Conservation (phyloP, 92 coral and sea anemone species). For the Porites lobata region DNA sequence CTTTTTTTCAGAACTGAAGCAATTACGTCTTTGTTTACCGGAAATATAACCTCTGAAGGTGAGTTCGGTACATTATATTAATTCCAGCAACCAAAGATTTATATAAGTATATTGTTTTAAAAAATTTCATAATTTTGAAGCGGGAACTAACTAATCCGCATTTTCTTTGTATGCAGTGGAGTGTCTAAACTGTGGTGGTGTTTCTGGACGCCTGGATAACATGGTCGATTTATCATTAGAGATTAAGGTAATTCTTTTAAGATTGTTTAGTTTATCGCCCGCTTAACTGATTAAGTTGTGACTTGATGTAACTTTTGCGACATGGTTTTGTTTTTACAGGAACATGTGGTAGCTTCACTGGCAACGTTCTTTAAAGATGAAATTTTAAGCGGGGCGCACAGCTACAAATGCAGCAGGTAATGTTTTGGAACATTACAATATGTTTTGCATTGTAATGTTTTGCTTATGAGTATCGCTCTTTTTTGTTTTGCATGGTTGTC, state of each 20-base stretch:
- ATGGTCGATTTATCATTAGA: neutral
- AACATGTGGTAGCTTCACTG: neutral
- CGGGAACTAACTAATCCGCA: too few relatives aligned
- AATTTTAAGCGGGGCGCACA: neutral
- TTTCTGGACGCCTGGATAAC: neutral
- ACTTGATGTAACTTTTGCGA: neutral
- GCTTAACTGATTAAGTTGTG: neutral
- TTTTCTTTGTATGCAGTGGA: slow-evolving; percentile 2
- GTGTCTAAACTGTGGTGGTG: neutral
- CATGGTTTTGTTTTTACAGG: neutral
- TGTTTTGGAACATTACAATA: neutral
- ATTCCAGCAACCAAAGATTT: too few relatives aligned
- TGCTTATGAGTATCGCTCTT: neutral
- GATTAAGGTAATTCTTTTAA: neutral
- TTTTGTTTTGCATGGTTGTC: neutral
- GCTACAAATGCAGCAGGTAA: neutral
- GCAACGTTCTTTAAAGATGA: slow-evolving; percentile 1
- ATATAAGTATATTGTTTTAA: too few relatives aligned
- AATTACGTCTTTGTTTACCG: neutral
- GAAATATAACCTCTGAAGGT: slow-evolving; percentile 6
- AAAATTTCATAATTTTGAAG: neutral
- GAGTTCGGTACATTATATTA: neutral
- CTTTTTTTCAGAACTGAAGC: slow-evolving; percentile 5
- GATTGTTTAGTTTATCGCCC: neutral
- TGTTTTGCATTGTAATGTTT: neutral